Conservation (phyloP, 37 sponge, comb jelly and placozoan genomes). For the Hormiphora californensis region DNA sequence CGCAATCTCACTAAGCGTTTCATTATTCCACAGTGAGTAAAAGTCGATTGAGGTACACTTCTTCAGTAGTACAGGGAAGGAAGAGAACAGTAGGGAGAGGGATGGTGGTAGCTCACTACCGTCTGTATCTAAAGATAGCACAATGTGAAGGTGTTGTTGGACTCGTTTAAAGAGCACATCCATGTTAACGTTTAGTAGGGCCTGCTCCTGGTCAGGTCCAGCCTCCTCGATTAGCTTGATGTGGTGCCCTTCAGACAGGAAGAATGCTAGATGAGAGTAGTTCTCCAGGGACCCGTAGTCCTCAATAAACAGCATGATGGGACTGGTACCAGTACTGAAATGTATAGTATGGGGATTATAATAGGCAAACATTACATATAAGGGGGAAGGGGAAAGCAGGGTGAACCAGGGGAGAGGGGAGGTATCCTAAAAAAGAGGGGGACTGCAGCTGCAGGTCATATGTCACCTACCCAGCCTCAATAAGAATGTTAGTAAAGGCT, state of each 20-base stretch:
- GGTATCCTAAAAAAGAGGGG: no score
- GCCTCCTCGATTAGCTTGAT: not conserved
- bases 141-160: not conserved
- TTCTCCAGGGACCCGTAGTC: not conserved
- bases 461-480: constrained; percentile 8
- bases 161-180: constrained; percentile 32
- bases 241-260: constrained; percentile 18
- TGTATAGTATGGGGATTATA: no score
- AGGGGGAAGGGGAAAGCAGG: no score
- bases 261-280: not conserved
- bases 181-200: constrained; percentile 50
- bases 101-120: not conserved
- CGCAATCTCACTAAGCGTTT: constrained; percentile 15
- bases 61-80: not conserved
- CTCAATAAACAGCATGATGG: constrained; percentile 20
- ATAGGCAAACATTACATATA: no score
- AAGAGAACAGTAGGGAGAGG: not conserved
- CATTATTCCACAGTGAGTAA: constrained; percentile 18
- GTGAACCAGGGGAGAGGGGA: no score
- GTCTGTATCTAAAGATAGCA: not conserved
- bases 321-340: not conserved
- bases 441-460: no score
- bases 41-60: constrained; percentile 14
- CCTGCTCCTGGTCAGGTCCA: constrained; percentile 6
- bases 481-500: not conserved